Evolutionary conservation across 2,888 invertebrate genomes (phyloP), one percentile per base, ranked within the genome.

Genomic region (Amaurobius ferox): DNA sequence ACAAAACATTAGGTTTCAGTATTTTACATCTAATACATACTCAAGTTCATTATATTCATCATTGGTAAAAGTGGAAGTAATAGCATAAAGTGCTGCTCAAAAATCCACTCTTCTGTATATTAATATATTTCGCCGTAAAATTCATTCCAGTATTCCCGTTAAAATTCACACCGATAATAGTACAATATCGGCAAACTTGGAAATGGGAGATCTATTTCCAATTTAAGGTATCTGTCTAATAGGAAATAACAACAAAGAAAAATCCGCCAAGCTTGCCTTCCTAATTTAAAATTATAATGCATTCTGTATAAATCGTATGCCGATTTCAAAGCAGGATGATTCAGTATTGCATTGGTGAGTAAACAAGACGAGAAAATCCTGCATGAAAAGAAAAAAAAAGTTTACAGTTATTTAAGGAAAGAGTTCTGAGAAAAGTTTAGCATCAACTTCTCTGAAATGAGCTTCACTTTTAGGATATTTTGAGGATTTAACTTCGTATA

Each of bases 271-370:
- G 71, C 72, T 85, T 85, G 77, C 71, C 72, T 72, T 85, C 78
- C 85, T 85, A 85, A 85, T 85, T 85, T 85, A 78, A 85, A 85
- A 85, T 85, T 85, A 85, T 77, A 85, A 85, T 85, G 77, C 78
- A 66, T 85, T 85, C 85, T 77, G 78, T 85, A 85, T 85, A 85
- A 85, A 85, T 78, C 85, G 77, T 77, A 72, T 78, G 85, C 77
- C 85, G 77, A 85, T 78, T 85, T 85, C 76, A 61, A 32, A 29
- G 16, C 6, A 44, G 16, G 16, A 16, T 44, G 44, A 44, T 44
- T 16, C 13, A 44, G 44, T 44, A 44, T 44, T 44, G 44, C 44
- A 2, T 44, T 7, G 44, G 16, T 44, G 16, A 44, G 44, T 44
- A 44, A 44, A 44, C 9, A 44, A 44, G 44, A 44, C 16, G n/a